Conservation (phyloP, 2,797 vertebrate genomes). For the Holocentrus rufus region DNA sequence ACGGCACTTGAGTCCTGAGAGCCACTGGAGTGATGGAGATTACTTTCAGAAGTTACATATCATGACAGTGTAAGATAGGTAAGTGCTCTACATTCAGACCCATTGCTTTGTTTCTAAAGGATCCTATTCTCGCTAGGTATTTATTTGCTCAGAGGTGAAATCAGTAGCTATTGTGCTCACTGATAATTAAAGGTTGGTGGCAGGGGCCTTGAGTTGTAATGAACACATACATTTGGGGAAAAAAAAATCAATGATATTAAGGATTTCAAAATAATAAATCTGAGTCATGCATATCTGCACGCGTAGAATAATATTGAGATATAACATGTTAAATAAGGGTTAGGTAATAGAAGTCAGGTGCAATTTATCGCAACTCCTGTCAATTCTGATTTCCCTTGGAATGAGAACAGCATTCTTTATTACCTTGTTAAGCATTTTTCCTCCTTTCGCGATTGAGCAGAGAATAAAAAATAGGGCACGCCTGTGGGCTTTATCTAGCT, state of each 20-base stretch:
- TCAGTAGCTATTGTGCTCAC: not conserved
- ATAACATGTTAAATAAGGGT: slow-evolving; percentile 8
- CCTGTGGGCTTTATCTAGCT: slow-evolving; percentile 74
- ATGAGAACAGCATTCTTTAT: slow-evolving; percentile 74
- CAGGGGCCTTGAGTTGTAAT: not conserved
- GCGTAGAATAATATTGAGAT: slow-evolving; percentile 17
- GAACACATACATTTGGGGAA: slow-evolving; percentile 6
- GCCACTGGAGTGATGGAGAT: slow-evolving; percentile 34
- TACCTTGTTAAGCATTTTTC: slow-evolving; percentile 67
- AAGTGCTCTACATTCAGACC: slow-evolving; percentile 20
- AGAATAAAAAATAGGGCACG: slow-evolving; percentile 69
- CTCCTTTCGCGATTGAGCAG: slow-evolving; percentile 66
- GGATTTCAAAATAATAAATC: slow-evolving; percentile 28
- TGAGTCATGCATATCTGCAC: slow-evolving; percentile 6
- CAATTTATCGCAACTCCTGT: slow-evolving; percentile 21
- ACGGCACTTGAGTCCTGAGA: slow-evolving; percentile 50
- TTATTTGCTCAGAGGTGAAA: slow-evolving; percentile 43
- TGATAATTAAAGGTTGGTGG: not conserved
- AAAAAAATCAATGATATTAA: slow-evolving; percentile 5
- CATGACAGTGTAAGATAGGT: slow-evolving; percentile 24
- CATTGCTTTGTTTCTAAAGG: slow-evolving; percentile 24
- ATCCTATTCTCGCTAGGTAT: slow-evolving; percentile 6
- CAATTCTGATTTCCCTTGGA: slow-evolving; percentile 60
- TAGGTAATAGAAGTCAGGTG: slow-evolving; percentile 14
- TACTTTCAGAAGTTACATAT: slow-evolving; percentile 40